Percentiles rank a stretch among this genome's conserved stretches.
These are phyloP conservation scores for Trichopria drosophilae DNA, from an alignment of 2,888 invertebrate species.

Conservation along the genomic window DNA sequence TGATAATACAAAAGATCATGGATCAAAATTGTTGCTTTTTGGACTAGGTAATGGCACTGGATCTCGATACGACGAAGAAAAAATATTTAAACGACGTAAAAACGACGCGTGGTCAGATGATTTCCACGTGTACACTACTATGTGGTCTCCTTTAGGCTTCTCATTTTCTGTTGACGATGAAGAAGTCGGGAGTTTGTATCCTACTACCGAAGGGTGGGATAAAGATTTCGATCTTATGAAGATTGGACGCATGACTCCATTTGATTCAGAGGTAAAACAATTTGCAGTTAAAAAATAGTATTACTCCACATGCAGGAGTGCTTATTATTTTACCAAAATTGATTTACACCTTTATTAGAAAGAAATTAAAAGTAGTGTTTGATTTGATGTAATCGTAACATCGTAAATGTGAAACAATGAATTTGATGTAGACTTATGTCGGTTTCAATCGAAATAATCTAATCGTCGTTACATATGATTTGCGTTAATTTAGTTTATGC, in stretches of 20 bases:
- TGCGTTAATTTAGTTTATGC: no score
- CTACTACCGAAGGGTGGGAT: constrained; percentile 36
- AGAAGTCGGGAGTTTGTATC: constrained; percentile 40
- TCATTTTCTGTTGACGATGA: constrained; percentile 44
- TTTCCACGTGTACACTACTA: constrained; percentile 61
- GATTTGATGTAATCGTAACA: no score
- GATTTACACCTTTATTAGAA: no score
- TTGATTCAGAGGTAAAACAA: constrained; percentile 75
- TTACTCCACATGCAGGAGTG: constrained; percentile 1
- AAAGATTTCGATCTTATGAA: constrained; percentile 1
- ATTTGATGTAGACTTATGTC: no score
- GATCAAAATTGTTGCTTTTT: constrained; percentile 46
- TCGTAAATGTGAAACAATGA: no score
- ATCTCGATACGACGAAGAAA: constrained; percentile 36
- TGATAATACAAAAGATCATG: constrained; percentile 33
- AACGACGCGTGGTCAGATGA: constrained; percentile 49
- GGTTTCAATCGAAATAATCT: no score
- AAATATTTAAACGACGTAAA: constrained; percentile 34
- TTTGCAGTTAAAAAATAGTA: constrained; percentile 1
- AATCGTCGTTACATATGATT: no score
- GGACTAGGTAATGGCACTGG: constrained; percentile 44
- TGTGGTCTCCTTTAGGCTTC: constrained; percentile 59
- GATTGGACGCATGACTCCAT: constrained; percentile 69
- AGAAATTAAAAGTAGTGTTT: no score
- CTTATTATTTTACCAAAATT: not conserved